Base-by-base conservation (phyloP, 2,888 invertebrate species). In the Eucera pruinosa region DNA sequence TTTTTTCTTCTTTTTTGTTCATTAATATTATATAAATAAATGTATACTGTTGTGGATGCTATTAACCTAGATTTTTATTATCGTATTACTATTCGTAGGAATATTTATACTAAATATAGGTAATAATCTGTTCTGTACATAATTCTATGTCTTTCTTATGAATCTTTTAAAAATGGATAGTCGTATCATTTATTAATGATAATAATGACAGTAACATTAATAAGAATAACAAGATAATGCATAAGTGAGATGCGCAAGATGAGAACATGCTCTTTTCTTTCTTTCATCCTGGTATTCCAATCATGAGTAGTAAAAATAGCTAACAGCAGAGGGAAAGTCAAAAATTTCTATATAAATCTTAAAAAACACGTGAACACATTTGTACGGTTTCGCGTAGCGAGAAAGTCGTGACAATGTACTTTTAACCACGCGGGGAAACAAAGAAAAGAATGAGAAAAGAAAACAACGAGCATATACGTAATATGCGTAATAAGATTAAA, bases 91-190 rank as follows among this genome's bases (percentile, higher is more conserved):
- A 82, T 78, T 72, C 57, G 60, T 82, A 85, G 82, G 83, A 85
- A 85, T 85, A 85, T 78, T 83, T 78, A 81, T 57, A 71, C 81
- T 80, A 83, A 79, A 87, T 89, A 86, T 89, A 90, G 86, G 86
- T 89, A 90, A 89, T 91, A 91, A 89, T 89, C 86, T 88, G 81
- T 81, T 90, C 91, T 92, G 92, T 92, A 92, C 92, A 92, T 91
- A 90, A 91, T 88, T 88, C 89, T 91, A 91, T 91, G 90, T 90
- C 89, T 89, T 89, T 90, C 85, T 88, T 89, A 91, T 85, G 87
- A 87, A 86, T 88, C 80, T 82, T 85, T 87, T 89, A 88, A 88
- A n/a, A 84, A 85, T 86, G 86, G 81, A 88, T 91, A 90, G 84
- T 89, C 81, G 84, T 89, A 86, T 80, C 86, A 84, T 89, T 89